phyloP scores from a whole-genome alignment of 2,113 vertebrate genomes.

The Siniperca chuatsi region DNA sequence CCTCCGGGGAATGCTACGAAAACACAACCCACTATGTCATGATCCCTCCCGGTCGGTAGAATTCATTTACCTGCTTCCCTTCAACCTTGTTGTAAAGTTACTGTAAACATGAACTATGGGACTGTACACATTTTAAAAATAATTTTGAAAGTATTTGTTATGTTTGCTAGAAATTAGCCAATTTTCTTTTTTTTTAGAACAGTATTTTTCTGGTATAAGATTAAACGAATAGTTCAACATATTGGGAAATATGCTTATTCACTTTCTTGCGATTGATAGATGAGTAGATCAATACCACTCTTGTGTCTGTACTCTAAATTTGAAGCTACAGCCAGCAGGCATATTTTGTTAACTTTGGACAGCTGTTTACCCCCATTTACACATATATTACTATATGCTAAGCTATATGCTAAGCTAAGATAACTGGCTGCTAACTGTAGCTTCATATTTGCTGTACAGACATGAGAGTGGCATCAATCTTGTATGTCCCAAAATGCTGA shows the following conservation, averaged over 20 bases:
- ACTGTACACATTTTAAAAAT: neutral
- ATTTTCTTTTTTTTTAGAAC: neutral
- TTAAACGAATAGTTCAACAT: neutral
- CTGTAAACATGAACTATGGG: neutral
- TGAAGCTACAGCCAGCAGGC: neutral
- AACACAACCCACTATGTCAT: constrained; percentile 26
- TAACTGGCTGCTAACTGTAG: neutral
- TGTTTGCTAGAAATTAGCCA: neutral
- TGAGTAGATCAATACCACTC: neutral
- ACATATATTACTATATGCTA: neutral
- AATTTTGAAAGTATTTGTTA: neutral
- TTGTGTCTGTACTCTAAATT: neutral
- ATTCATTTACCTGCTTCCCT: neutral
- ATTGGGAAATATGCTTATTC: neutral
- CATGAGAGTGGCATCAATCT: too few relatives aligned
- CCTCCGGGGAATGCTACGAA: constrained; percentile 77
- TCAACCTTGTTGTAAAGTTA: neutral
- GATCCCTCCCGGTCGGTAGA: neutral
- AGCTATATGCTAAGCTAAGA: neutral
- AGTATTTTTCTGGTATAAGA: neutral
- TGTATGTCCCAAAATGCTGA: neutral
- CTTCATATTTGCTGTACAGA: neutral
- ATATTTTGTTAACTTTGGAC: neutral
- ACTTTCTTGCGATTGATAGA: neutral
- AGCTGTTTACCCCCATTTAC: neutral